Base-by-base conservation (phyloP, 2,797 vertebrate species). In the Allobates femoralis region DNA sequence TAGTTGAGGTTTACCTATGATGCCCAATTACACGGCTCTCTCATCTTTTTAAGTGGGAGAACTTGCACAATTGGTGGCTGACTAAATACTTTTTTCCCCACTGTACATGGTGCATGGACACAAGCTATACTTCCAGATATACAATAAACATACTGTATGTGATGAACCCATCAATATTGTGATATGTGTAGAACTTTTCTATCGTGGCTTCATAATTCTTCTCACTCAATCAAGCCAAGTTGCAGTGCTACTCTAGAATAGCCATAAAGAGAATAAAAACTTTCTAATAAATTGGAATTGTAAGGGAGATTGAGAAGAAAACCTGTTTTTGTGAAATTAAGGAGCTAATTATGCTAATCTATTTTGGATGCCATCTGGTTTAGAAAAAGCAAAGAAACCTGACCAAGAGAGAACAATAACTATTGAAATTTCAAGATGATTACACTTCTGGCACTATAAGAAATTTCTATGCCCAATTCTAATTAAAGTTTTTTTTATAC, bases 281-380 rank as follows among this genome's bases (percentile, higher is more conserved):
- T 32, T 64, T 86, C 56, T 76, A 67, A 82, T 69, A 76, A 82
- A 82, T 56, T 67, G 19, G 30, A 71, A 53, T 86, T 82, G 62
- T 66, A 15, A 76, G 71, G 60, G 73, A 77, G 58, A 69, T 46
- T 77, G 79, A 69, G 58, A 50, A 82, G 71, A 82, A 86, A 82
- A 82, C 50, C 85, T 76, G 85, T 77, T 82, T 73, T 56, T 77
- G 56, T 86, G 85, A 82, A 86, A 76, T 82, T 75, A 86, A n/a
- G 85, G 60, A 82, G 71, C 79, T 86, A 86, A 86, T 86, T 86
- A 86, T 86, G 85, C 46, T 82, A 86, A 86, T 86, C 50, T 82
- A 66, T 67, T 30, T 77, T 67, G 46, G n/a, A 64, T 82, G 51
- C 85, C 79, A 86, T 86, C 79, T 86, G 85, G 79, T 73, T 81